Evolutionary conservation across 2,113 vertebrate species (phyloP).

Genomic region (Cromileptes altivelis): DNA sequence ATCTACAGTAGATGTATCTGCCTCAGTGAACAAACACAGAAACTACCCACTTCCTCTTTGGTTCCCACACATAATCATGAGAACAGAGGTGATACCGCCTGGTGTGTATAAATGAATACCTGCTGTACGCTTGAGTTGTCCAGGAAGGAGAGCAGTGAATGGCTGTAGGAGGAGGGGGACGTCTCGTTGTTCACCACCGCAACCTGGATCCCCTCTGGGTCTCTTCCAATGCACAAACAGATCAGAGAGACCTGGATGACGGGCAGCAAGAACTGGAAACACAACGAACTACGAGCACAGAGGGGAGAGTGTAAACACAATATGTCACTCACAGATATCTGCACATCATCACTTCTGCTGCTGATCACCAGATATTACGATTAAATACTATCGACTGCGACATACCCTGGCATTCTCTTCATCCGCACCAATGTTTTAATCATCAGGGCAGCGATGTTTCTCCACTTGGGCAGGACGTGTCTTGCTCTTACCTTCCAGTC

Average conservation of each 20-base stretch:
- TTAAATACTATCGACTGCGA: neutral
- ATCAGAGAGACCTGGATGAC: slow-evolving; percentile 88
- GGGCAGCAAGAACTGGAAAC: slow-evolving; percentile 88
- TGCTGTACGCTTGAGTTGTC: slow-evolving; percentile 85
- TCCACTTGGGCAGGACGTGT: slow-evolving; percentile 83
- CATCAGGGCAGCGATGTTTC: slow-evolving; percentile 84
- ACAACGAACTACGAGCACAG: slow-evolving; percentile 79
- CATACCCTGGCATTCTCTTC: slow-evolving; percentile 85
- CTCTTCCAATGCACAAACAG: slow-evolving; percentile 85
- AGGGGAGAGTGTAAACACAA: neutral
- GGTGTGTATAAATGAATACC: slow-evolving; percentile 61
- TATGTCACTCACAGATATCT: neutral
- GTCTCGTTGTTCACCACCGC: slow-evolving; percentile 88
- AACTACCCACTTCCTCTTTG: neutral
- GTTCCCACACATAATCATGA: too few species aligned
- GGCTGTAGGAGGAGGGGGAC: slow-evolving; percentile 72
- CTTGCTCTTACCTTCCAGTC: slow-evolving; percentile 82
- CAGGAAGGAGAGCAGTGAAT: slow-evolving; percentile 80
- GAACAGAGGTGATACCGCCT: neutral
- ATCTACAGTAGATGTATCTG: neutral
- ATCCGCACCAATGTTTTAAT: slow-evolving; percentile 86
- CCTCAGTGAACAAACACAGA: neutral
- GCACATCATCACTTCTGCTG: neutral
- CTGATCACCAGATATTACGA: fast-evolving
- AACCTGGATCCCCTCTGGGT: slow-evolving; percentile 80